Evolutionary conservation across 2,113 vertebrate genomes (phyloP).

Genomic region (Edolisoma coerulescens): DNA sequence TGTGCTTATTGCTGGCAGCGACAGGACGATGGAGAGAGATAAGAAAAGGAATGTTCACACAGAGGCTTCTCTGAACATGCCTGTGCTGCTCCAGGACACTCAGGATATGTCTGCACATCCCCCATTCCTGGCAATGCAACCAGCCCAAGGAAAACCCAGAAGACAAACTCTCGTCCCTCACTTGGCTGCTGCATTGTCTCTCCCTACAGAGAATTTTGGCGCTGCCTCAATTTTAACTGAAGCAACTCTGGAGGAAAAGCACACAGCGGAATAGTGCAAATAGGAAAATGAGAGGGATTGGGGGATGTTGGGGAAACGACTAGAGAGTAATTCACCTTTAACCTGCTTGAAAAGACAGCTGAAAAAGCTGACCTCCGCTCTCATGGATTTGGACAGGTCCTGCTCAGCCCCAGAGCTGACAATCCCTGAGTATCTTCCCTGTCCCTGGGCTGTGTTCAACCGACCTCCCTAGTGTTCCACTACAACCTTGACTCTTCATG

Average conservation of each 20-base stretch:
- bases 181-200: fast-evolving
- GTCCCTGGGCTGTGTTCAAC: neutral
- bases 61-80: neutral
- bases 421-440: neutral
- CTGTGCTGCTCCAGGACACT: neutral
- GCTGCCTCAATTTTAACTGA: neutral
- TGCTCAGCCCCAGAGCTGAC: neutral
- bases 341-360: neutral
- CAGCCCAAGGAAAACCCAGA: neutral
- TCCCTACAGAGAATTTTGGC: neutral
- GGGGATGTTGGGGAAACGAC: neutral
- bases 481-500: neutral
- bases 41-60: slow-evolving; percentile 10
- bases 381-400: fast-evolving
- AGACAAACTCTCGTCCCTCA: neutral
- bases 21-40: neutral
- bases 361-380: neutral
- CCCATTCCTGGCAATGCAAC: neutral
- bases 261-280: neutral
- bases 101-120: neutral
- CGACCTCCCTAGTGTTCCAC: fast-evolving
- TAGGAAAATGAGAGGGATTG: neutral
- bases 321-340: neutral
- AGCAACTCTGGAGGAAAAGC: neutral
- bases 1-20: neutral